Percentiles rank a stretch among this genome's conserved stretches.
These are phyloP conservation scores for Brachypterus glaber DNA, from an alignment of 2,888 invertebrate genomes.

Conservation along the genomic window DNA sequence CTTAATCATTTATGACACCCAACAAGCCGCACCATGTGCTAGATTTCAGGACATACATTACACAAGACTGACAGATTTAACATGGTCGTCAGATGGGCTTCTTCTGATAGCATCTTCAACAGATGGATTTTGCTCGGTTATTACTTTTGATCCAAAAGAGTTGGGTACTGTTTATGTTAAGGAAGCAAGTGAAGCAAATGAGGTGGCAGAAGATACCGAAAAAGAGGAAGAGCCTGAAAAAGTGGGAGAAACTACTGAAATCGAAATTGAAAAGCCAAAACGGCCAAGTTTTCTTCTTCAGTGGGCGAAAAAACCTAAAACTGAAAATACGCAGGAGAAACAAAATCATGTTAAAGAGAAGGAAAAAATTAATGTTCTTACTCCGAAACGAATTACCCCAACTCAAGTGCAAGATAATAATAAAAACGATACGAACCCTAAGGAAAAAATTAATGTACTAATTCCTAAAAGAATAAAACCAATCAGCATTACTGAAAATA, in stretches of 20 bases:
- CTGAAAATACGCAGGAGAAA: not conserved
- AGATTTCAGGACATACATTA: conserved; percentile 79
- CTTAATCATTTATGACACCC: conserved; percentile 80
- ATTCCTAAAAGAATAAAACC: no score
- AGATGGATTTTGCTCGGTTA: conserved; percentile 81
- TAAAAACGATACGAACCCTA: conserved; percentile 5
- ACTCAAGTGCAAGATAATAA: not conserved
- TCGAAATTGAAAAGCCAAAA: conserved; percentile 11
- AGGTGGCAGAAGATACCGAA: conserved; percentile 26
- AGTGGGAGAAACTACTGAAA: conserved; percentile 11
- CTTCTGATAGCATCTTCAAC: conserved; percentile 72
- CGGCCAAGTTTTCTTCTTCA: conserved; percentile 8
- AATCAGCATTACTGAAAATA: no score
- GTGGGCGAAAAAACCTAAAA: conserved; percentile 4
- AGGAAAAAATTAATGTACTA: no score
- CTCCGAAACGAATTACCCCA: not conserved
- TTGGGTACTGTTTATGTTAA: conserved; percentile 52
- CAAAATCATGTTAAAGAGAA: not conserved
- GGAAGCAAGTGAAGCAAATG: conserved; percentile 37
- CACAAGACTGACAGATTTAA: conserved; percentile 76
- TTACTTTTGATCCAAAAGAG: conserved; percentile 66
- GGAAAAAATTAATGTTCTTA: not conserved
- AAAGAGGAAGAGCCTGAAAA: conserved; percentile 26
- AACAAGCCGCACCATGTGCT: conserved; percentile 71
- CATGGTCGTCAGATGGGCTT: conserved; percentile 76